phyloP scores from a whole-genome alignment of 2,888 invertebrate species.

The Oxycera nigricornis region DNA sequence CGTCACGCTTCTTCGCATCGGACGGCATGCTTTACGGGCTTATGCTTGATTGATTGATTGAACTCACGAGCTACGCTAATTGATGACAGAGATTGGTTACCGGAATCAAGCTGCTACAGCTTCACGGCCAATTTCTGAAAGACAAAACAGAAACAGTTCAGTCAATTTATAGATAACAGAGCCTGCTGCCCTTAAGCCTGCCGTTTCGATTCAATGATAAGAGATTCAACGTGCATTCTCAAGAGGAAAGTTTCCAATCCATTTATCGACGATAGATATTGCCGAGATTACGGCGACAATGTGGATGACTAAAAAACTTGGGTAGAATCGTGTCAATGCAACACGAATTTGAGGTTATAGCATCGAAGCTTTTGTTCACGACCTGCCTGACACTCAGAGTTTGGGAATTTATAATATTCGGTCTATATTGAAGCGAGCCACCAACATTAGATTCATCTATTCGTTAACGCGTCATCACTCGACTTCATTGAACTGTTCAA shows the following conservation, averaged over 20 bases:
- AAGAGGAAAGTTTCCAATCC: too few species aligned
- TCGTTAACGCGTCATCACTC: not conserved
- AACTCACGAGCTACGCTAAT: too few species aligned
- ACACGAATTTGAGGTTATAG: conserved; percentile 24
- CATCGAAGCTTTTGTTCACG: conserved; percentile 1
- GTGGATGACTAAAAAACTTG: too few species aligned
- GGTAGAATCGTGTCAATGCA: too few species aligned
- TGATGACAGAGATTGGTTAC: conserved; percentile 6
- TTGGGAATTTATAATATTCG: not conserved
- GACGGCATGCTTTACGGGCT: too few species aligned
- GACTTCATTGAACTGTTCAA: not conserved
- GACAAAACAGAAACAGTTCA: not conserved
- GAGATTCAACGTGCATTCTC: too few species aligned
- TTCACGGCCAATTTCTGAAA: conserved; percentile 16
- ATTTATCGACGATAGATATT: too few species aligned
- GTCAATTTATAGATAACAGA: too few species aligned
- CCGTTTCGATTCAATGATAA: not conserved
- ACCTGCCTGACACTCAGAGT: not conserved
- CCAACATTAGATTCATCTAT: not conserved
- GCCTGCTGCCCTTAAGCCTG: too few species aligned
- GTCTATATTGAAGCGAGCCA: not conserved
- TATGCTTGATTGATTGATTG: too few species aligned
- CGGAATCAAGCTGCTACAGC: conserved; percentile 15
- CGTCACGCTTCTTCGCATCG: conserved; percentile 97
- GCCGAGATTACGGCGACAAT: too few species aligned